phyloP scores from a whole-genome alignment of 2,797 vertebrate genomes.

The Pogoniulus pusillus region DNA sequence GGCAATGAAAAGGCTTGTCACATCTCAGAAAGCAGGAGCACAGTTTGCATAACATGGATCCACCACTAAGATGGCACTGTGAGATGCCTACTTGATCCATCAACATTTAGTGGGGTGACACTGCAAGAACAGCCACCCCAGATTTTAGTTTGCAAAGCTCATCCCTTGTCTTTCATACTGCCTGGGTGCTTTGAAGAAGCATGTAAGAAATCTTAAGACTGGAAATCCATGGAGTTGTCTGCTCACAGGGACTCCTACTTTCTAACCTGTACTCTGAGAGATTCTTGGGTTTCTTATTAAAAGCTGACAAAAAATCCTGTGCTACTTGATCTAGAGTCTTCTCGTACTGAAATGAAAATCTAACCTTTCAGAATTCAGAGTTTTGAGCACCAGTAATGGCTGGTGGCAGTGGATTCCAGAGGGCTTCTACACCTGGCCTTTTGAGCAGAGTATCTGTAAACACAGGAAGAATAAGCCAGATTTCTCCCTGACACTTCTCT shows the following conservation, averaged over 20 bases:
- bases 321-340: not conserved
- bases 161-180: not conserved
- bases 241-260: not conserved
- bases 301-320: not conserved
- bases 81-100: constrained; percentile 2
- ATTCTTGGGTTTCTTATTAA: not conserved
- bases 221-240: not conserved
- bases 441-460: not conserved
- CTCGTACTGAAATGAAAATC: not conserved
- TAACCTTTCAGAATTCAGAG: not conserved
- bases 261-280: not conserved
- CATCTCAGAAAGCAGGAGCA: constrained; percentile 12
- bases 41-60: not conserved
- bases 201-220: not conserved
- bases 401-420: not conserved
- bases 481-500: not conserved
- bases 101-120: not conserved
- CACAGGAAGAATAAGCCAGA: not conserved
- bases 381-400: not conserved
- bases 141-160: not conserved
- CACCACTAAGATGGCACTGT: not conserved
- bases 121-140: not conserved
- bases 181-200: not conserved
- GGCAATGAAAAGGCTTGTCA: constrained; percentile 8
- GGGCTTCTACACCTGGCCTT: not conserved